Percentiles rank a stretch among this genome's conserved stretches.
These are phyloP conservation scores for Matsumyia berberina DNA, from an alignment of 2,888 invertebrate genomes.

Conservation along the genomic window DNA sequence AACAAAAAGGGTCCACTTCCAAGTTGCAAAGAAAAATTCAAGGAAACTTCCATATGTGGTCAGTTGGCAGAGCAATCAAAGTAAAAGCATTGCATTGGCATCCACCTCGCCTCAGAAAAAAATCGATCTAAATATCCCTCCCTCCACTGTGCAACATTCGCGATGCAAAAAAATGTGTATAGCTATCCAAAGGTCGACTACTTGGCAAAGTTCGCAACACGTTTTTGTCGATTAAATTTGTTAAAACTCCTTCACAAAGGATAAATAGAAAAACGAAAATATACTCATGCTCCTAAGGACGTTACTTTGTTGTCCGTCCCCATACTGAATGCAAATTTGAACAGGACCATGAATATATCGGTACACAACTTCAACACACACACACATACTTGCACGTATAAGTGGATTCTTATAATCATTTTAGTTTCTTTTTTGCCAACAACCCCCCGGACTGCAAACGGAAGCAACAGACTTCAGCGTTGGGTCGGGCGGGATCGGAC, in stretches of 20 bases:
- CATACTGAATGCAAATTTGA: conserved; percentile 63
- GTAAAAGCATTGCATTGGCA: conserved; percentile 57
- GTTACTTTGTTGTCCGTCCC: conserved; percentile 65
- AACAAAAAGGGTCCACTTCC: conserved; percentile 10
- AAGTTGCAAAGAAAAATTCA: background rate
- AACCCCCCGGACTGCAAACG: conserved; percentile 3
- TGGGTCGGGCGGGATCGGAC: background rate
- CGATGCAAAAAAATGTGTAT: background rate
- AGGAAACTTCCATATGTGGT: conserved; percentile 19
- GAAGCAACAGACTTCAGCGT: conserved; percentile 25
- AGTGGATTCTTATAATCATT: conserved; percentile 74
- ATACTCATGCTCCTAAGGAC: conserved; percentile 38
- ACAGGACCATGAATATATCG: conserved; percentile 71
- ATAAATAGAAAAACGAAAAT: conserved; percentile 20
- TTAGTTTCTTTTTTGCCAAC: conserved; percentile 25
- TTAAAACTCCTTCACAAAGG: conserved; percentile 69
- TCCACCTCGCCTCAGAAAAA: conserved; percentile 2
- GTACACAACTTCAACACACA: conserved; percentile 65
- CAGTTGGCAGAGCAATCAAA: conserved; percentile 50
- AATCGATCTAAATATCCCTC: conserved; percentile 30
- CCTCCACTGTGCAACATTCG: background rate
- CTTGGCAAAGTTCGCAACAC: conserved; percentile 60
- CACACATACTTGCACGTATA: conserved; percentile 61
- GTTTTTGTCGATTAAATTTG: conserved; percentile 74
- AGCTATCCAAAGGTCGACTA: conserved; percentile 14